These are phyloP conservation scores for Montipora capricornis DNA, from an alignment of 64 coral and sea anemone genomes.

Conservation along the genomic window DNA sequence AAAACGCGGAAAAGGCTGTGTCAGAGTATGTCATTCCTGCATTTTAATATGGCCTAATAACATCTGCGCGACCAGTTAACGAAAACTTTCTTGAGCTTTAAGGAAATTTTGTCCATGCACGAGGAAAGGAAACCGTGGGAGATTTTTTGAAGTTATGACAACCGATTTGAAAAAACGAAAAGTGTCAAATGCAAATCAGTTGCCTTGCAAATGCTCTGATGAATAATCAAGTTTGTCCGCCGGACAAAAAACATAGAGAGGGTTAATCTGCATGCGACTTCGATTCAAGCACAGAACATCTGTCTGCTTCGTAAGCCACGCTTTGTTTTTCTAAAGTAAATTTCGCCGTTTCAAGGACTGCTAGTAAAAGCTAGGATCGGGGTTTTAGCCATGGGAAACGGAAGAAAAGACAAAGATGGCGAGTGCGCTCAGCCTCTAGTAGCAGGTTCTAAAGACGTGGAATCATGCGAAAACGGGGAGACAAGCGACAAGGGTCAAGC, in stretches of 20 bases:
- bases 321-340: conserved; percentile 19
- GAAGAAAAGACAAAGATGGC: conserved; percentile 17
- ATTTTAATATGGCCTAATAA: too few species aligned
- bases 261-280: conserved; percentile 20
- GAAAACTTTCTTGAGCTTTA: too few species aligned
- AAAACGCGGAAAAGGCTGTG: too few species aligned
- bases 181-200: neutral
- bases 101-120: too few species aligned
- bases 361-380: too few species aligned
- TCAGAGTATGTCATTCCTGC: too few species aligned
- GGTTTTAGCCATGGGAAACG: conserved; percentile 9
- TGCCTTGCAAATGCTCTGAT: neutral
- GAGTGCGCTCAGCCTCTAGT: conserved; percentile 18
- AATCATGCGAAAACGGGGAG: neutral
- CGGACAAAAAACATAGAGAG: neutral
- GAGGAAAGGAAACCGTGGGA: too few species aligned
- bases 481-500: neutral
- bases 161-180: neutral
- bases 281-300: conserved; percentile 21
- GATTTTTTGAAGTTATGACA: neutral
- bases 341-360: neutral
- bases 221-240: neutral
- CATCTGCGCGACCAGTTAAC: too few species aligned
- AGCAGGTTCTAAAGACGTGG: neutral
- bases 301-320: neutral